Evolutionary conservation across 2,113 vertebrate species (phyloP).

Genomic region (Notothenia coriiceps): DNA sequence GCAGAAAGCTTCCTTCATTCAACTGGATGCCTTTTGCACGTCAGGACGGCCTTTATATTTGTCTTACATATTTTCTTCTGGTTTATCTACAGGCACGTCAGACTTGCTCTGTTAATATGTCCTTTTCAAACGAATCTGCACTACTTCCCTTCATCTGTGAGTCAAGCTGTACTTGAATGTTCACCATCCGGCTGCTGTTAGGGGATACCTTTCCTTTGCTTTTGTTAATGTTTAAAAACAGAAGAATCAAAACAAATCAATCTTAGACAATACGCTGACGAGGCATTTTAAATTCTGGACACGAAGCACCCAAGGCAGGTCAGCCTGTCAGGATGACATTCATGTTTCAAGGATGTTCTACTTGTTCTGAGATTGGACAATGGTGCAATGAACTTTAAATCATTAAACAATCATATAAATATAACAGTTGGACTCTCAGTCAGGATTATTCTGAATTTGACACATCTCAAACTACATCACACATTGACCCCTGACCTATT

Average conservation of each 20-base stretch:
- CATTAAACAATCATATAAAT: too few species aligned
- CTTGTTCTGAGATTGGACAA: background rate
- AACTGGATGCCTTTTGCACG: constrained; percentile 22
- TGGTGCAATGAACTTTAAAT: background rate
- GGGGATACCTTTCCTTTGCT: constrained; percentile 31
- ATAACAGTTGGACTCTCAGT: background rate
- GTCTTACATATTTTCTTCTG: background rate
- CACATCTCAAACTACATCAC: background rate
- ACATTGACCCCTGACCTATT: background rate
- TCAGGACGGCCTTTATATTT: constrained; percentile 22
- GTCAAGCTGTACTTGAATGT: constrained; percentile 46
- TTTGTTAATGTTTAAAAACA: constrained; percentile 28
- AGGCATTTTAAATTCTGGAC: constrained; percentile 9
- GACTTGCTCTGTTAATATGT: constrained; percentile 39
- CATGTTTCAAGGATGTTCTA: background rate
- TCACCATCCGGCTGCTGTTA: constrained; percentile 10
- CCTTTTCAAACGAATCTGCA: constrained; percentile 50
- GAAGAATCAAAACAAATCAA: constrained; percentile 32
- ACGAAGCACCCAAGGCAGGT: constrained; percentile 3
- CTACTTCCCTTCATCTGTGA: constrained; percentile 31
- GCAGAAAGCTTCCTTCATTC: constrained; percentile 3
- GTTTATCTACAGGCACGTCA: constrained; percentile 29
- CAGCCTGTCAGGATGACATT: background rate
- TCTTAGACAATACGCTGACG: background rate
- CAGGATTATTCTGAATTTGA: background rate